Evolutionary conservation across 2,113 vertebrate species (phyloP).

Genomic region (Oreotrochilus melanogaster): DNA sequence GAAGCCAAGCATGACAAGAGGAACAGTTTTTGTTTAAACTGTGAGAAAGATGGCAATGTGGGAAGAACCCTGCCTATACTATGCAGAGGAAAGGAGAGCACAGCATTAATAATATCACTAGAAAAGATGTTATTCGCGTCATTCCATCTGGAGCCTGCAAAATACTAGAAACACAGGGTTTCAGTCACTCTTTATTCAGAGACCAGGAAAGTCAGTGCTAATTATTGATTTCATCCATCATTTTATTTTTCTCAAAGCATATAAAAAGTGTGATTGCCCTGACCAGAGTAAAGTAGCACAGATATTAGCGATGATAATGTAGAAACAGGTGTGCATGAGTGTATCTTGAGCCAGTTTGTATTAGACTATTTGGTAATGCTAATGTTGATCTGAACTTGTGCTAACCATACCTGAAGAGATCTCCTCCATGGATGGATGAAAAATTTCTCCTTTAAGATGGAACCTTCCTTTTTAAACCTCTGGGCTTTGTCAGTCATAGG

Average conservation of each 20-base stretch:
- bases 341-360: background rate
- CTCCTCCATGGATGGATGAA: background rate
- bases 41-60: background rate
- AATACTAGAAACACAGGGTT: background rate
- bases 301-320: background rate
- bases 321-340: background rate
- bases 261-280: background rate
- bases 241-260: background rate
- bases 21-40: background rate
- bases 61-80: background rate
- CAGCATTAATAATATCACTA: background rate
- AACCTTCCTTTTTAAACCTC: background rate
- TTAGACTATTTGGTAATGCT: background rate
- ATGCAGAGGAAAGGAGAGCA: background rate
- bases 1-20: background rate
- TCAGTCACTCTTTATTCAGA: background rate
- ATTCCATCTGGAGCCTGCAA: background rate
- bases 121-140: background rate
- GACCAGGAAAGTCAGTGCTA: background rate
- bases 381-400: background rate
- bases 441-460: background rate
- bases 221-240: background rate
- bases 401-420: background rate
- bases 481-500: background rate
- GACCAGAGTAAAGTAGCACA: background rate